Conservation (phyloP, 2,797 vertebrate genomes). For the Mormyrus hasselquistii region DNA sequence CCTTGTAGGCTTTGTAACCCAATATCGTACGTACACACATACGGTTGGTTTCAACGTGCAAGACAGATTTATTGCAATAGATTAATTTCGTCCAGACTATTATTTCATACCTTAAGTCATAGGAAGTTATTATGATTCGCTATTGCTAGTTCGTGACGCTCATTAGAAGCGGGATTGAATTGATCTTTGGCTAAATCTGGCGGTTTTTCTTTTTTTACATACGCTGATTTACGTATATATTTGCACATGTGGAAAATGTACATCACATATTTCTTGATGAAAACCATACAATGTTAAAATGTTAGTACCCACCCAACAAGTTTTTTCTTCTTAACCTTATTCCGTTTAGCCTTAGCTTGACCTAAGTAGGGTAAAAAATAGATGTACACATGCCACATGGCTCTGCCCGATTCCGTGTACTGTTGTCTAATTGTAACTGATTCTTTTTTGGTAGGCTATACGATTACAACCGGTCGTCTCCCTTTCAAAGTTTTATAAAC, state of each 20-base stretch:
- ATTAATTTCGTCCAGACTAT: neutral
- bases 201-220: neutral
- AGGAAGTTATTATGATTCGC: neutral
- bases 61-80: neutral
- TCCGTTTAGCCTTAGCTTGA: neutral
- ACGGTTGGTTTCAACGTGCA: neutral
- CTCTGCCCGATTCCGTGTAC: neutral
- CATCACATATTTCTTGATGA: neutral
- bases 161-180: neutral
- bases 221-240: neutral
- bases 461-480: neutral
- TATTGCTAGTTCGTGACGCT: neutral
- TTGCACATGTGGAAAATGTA: constrained; percentile 11
- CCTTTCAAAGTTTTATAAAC: neutral
- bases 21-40: neutral
- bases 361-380: neutral
- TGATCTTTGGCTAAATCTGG: neutral
- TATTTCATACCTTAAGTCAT: neutral
- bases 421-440: neutral
- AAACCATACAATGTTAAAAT: neutral
- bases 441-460: neutral
- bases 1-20: neutral
- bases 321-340: neutral
- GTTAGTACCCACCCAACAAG: neutral
- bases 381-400: neutral